Conservation (phyloP, 2,797 vertebrate genomes). For the Notoglanidium macrostoma region DNA sequence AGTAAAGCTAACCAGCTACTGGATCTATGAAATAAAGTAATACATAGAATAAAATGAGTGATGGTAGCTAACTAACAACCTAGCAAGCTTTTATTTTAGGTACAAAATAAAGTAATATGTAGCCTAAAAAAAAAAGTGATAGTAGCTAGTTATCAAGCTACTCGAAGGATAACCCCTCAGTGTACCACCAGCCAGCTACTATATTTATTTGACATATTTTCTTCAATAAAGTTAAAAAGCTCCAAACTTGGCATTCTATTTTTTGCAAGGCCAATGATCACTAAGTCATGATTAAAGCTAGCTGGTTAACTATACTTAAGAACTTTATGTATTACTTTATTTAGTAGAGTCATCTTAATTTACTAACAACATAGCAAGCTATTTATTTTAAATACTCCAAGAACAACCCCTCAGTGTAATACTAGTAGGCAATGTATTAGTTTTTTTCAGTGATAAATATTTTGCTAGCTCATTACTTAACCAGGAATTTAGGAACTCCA, state of each 20-base stretch:
- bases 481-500: not conserved
- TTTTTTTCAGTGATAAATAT: too few relatives aligned
- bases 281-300: not conserved
- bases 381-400: not conserved
- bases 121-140: not conserved
- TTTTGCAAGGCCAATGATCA: not conserved
- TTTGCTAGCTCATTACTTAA: not conserved
- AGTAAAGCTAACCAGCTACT: not conserved
- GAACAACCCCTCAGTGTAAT: not conserved
- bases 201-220: not conserved
- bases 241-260: not conserved
- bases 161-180: not conserved
- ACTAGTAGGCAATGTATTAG: not conserved
- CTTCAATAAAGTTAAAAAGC: not conserved
- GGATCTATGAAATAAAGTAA: not conserved
- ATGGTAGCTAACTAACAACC: not conserved
- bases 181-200: not conserved
- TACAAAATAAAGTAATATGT: not conserved
- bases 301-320: not conserved
- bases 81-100: not conserved
- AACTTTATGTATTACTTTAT: not conserved
- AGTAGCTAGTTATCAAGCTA: not conserved
- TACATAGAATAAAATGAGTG: not conserved
- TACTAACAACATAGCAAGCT: not conserved
- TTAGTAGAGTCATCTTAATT: not conserved